phyloP scores from a whole-genome alignment of 2,797 vertebrate genomes.

The Paedocypris micromegethes region DNA sequence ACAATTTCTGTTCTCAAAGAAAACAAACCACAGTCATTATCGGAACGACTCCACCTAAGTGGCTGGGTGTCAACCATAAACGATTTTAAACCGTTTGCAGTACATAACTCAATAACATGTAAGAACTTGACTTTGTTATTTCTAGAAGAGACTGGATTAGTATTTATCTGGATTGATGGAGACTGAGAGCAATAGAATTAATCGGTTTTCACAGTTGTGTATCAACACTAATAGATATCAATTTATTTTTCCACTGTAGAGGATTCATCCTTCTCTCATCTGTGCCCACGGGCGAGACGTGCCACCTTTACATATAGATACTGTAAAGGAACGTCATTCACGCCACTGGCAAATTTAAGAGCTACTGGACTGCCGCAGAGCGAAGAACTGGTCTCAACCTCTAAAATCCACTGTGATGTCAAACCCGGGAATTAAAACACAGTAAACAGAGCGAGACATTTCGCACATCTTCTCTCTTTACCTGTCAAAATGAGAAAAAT shows the following conservation, averaged over 20 bases:
- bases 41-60: too few species aligned
- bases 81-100: too few species aligned
- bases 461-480: conserved; percentile 16
- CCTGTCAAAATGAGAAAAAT: conserved; percentile 37
- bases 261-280: neutral
- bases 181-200: neutral
- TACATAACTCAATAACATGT: too few species aligned
- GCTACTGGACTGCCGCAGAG: conserved; percentile 23
- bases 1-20: too few species aligned
- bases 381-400: conserved; percentile 19
- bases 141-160: too few species aligned
- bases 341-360: conserved; percentile 30
- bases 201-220: too few species aligned
- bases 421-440: conserved; percentile 34
- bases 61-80: too few species aligned
- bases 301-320: conserved; percentile 31
- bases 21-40: too few species aligned
- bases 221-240: too few species aligned
- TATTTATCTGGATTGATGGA: too few species aligned
- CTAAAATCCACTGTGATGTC: conserved; percentile 28
- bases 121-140: too few species aligned
- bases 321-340: conserved; percentile 16
- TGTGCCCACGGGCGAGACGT: conserved; percentile 12
- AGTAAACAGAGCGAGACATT: conserved; percentile 31
- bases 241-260: neutral